Evolutionary conservation across 1,140 invertebrate genomes (phyloP), one percentile per base, ranked within the genome.

Genomic region (Danaus melanippus): DNA sequence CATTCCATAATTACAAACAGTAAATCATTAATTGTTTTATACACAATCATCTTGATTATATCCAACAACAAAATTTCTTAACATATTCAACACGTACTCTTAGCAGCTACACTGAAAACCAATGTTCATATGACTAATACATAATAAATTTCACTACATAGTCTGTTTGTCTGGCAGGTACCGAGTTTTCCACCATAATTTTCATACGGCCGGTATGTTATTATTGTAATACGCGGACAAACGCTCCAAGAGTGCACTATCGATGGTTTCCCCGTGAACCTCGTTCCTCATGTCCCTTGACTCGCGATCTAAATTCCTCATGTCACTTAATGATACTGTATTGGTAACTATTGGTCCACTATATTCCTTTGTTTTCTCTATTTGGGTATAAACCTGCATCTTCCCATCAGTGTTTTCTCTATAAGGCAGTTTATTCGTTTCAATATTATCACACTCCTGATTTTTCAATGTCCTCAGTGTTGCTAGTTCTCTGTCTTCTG

Each of bases 361-460:
- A 12, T 69, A 73, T 0, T 70, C 70, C 21, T 72, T 75, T 11
- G 9, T 57, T 48, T 78, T 83, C 11, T 80, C 82, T 0, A 80
- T 60, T 40, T 84, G 77, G 0, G 76, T 80, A 48, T 67, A 83
- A 7, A 82, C 68, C 21, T 79, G 76, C 58, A 85, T 56, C 44
- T 83, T 83, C 0, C 82, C 82, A 46, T 85, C 82, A 0, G 79
- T 80, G 43, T 76, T 78, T 10, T 66, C 60, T 51, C 71, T 71
- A 12, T 63, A 75, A 1, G 56, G 50, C 2, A 61, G 10, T 1
- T 62, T 64, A 0, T 71, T 66, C 0, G 32, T 49, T 9, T 73
- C 71, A 1, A 50, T 61, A 5, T 40, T 49, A 0, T 70, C 68
- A 15, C 54, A 53, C 2, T 53, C 61, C 8, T 51, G 57, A 53